Conservation (phyloP, 2,888 invertebrate species). For the Eudemis profundana region DNA sequence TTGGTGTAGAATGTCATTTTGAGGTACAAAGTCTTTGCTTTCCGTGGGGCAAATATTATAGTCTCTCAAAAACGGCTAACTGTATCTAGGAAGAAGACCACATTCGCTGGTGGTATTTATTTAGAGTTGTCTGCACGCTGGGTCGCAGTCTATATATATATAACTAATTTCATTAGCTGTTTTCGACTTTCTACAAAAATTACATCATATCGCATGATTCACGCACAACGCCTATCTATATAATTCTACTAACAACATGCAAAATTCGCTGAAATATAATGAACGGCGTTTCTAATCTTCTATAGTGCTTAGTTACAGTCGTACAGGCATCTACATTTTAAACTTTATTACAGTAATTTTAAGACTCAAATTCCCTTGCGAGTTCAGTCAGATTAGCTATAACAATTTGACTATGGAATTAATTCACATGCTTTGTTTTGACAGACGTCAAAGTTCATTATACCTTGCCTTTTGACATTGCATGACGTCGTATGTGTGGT, state of each 20-base stretch:
- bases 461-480: constrained; percentile 6
- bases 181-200: neutral
- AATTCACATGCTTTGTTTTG: constrained; percentile 4
- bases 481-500: neutral
- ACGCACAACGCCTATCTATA: constrained; percentile 4
- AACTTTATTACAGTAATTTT: neutral
- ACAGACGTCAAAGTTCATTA: neutral
- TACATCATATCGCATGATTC: constrained; percentile 28
- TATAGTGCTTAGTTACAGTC: neutral
- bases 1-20: too few relatives aligned
- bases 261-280: constrained; percentile 10
- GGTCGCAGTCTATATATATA: too few relatives aligned
- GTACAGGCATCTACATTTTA: neutral
- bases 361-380: neutral
- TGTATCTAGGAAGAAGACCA: too few relatives aligned
- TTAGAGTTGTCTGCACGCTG: too few relatives aligned
- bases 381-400: neutral
- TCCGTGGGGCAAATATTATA: too few relatives aligned
- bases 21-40: too few relatives aligned
- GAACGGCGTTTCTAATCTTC: neutral
- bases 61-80: too few relatives aligned
- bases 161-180: too few relatives aligned
- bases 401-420: neutral
- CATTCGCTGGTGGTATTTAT: too few relatives aligned
- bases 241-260: constrained; percentile 15